Evolutionary conservation across 2,797 vertebrate genomes (phyloP).

Genomic region (Kryptolebias ocellatus): DNA sequence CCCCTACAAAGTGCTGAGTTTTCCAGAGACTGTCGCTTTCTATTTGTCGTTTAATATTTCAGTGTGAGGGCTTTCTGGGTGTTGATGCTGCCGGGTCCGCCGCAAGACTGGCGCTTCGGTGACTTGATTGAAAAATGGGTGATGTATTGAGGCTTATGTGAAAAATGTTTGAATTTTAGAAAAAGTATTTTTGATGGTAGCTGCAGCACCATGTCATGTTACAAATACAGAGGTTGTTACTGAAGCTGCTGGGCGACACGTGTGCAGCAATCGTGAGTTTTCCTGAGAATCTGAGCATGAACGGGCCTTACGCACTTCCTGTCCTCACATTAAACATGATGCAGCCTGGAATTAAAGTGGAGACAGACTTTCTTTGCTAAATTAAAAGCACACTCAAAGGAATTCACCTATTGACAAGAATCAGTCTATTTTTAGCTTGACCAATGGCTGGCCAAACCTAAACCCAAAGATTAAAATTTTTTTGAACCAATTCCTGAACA

Average conservation of each 20-base stretch:
- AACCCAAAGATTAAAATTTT: too few species aligned
- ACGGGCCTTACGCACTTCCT: not conserved
- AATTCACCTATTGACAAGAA: too few species aligned
- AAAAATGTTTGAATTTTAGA: slow-evolving; percentile 27
- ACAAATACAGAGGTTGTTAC: slow-evolving; percentile 6
- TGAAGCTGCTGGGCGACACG: not conserved
- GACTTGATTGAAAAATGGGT: slow-evolving; percentile 46
- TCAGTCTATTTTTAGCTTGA: too few species aligned
- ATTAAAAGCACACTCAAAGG: too few species aligned
- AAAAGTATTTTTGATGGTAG: slow-evolving; percentile 17
- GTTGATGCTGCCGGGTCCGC: slow-evolving; percentile 49
- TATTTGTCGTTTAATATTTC: slow-evolving; percentile 81
- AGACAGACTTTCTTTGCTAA: too few species aligned
- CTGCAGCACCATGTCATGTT: slow-evolving; percentile 11
- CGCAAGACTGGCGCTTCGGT: slow-evolving; percentile 36
- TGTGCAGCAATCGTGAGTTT: not conserved
- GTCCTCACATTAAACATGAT: not conserved
- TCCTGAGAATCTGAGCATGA: not conserved
- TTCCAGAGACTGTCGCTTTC: slow-evolving; percentile 76
- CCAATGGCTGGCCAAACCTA: too few species aligned
- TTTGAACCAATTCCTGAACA: too few species aligned
- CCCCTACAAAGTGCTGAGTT: slow-evolving; percentile 66
- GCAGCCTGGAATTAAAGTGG: too few species aligned
- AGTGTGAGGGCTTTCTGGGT: slow-evolving; percentile 59
- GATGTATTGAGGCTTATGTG: slow-evolving; percentile 18